Evolutionary conservation across 2,113 vertebrate genomes (phyloP).

Genomic region (Miniopterus natalensis): DNA sequence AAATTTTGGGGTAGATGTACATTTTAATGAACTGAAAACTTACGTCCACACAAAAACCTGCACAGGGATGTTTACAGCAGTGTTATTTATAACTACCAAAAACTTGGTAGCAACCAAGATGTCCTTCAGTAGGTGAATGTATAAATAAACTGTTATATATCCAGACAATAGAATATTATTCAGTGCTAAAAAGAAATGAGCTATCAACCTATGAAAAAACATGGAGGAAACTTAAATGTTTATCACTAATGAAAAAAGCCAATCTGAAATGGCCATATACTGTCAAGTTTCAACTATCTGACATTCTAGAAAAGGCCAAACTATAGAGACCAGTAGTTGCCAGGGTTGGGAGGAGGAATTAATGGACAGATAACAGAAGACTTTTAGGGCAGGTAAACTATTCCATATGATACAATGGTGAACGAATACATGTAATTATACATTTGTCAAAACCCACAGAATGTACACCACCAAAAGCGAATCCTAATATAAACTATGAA

Average conservation of each 20-base stretch:
- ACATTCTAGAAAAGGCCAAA: background rate
- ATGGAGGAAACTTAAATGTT: background rate
- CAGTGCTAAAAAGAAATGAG: background rate
- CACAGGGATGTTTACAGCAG: background rate
- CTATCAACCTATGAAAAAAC: background rate
- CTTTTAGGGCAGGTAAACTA: background rate
- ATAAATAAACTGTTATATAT: background rate
- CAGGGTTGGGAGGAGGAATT: background rate
- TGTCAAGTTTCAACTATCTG: background rate
- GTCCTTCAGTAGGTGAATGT: background rate
- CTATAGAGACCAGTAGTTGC: background rate
- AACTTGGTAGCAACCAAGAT: background rate
- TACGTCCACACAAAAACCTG: background rate
- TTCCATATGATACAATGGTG: background rate
- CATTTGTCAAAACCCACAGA: background rate
- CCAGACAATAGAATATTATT: background rate
- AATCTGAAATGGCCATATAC: background rate
- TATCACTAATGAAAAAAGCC: background rate
- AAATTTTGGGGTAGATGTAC: background rate
- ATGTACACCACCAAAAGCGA: background rate
- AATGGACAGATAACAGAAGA: background rate
- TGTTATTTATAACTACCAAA: background rate
- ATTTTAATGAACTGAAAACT: background rate
- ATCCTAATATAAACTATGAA: constrained; percentile 1
- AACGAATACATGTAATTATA: background rate